phyloP scores from a whole-genome alignment of 2,797 vertebrate species.

The Bucorvus abyssinicus region DNA sequence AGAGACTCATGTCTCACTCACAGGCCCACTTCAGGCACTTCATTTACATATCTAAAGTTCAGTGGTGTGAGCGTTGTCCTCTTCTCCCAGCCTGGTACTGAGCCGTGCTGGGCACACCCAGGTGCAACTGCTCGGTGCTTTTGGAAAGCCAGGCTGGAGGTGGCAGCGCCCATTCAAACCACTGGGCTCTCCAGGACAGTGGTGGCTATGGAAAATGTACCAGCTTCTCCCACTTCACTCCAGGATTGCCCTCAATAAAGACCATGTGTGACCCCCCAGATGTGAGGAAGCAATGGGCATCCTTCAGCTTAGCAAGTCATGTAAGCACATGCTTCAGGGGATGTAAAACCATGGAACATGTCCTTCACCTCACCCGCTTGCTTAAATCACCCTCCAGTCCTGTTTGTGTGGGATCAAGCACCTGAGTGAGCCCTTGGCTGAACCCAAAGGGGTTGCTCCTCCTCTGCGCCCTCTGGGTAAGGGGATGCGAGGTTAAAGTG shows the following conservation, averaged over 20 bases:
- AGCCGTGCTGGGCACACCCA: neutral
- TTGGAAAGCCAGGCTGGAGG: neutral
- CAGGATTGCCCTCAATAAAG: neutral
- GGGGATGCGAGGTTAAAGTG: neutral
- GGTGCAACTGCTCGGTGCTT: neutral
- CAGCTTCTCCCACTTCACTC: neutral
- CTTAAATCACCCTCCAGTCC: neutral
- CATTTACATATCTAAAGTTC: neutral
- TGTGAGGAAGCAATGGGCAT: neutral
- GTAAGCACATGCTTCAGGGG: neutral
- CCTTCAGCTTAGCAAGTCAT: neutral
- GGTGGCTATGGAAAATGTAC: neutral
- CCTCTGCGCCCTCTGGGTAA: neutral
- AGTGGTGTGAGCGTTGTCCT: rapidly evolving
- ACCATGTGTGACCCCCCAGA: neutral
- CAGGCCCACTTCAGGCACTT: neutral
- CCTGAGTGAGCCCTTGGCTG: neutral
- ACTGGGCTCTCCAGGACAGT: neutral
- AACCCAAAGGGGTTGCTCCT: neutral
- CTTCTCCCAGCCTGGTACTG: neutral
- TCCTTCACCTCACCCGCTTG: neutral
- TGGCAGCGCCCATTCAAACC: rapidly evolving
- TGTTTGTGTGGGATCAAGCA: too few species aligned
- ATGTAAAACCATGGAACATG: neutral
- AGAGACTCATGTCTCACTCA: neutral